Percentiles rank a stretch among this genome's conserved stretches.
Evolutionary conservation across 2,888 invertebrate genomes (phyloP).

Genomic region (Helobdella robusta): DNA sequence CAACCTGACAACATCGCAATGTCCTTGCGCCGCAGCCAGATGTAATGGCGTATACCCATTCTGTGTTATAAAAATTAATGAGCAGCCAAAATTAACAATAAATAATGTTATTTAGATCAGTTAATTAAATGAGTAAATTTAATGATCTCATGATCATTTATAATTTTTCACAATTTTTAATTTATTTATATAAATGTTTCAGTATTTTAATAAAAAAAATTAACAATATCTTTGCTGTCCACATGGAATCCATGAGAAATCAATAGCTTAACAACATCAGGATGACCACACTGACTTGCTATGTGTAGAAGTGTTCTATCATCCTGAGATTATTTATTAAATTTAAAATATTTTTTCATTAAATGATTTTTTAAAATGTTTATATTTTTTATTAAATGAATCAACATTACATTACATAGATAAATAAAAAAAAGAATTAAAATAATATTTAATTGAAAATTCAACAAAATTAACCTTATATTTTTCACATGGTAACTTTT

Average conservation of each 20-base stretch:
- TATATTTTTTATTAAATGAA: background rate
- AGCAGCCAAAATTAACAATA: no score
- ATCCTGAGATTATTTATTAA: no score
- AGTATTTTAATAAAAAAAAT: no score
- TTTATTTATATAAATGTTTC: no score
- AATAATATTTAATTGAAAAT: background rate
- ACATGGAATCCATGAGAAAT: slow-evolving; percentile 52
- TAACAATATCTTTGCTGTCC: slow-evolving; percentile 54
- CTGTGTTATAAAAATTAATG: no score
- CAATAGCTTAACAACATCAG: slow-evolving; percentile 52
- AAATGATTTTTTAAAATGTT: no score
- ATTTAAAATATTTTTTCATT: no score
- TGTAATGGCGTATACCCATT: slow-evolving; percentile 68
- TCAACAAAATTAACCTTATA: slow-evolving; percentile 4
- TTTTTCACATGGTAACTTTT: background rate
- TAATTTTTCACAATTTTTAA: no score
- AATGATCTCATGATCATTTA: no score
- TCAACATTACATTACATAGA: background rate
- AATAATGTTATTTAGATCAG: no score
- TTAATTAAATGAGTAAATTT: no score
- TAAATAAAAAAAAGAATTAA: no score
- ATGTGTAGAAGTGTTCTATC: slow-evolving; percentile 47
- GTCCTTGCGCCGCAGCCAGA: slow-evolving; percentile 72
- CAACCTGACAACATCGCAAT: slow-evolving; percentile 63
- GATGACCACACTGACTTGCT: slow-evolving; percentile 55